Conservation (phyloP, 2,888 invertebrate species). For the Colletes collaris region DNA sequence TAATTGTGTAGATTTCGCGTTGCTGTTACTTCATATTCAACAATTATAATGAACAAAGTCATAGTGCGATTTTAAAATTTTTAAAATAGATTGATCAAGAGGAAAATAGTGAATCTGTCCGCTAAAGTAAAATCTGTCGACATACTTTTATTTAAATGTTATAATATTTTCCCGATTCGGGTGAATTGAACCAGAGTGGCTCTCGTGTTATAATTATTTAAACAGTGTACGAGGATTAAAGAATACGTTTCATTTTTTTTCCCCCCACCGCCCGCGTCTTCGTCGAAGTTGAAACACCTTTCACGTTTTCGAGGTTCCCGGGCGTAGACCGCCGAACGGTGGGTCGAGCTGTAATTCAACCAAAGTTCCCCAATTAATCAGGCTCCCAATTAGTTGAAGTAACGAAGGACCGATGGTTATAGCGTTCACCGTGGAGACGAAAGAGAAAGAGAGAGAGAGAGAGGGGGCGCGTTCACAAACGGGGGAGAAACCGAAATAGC, state of each 20-base stretch:
- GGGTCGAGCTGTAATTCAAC: constrained; percentile 67
- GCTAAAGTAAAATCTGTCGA: too few species aligned
- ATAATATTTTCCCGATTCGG: too few species aligned
- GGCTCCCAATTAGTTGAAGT: constrained; percentile 69
- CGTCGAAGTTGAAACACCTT: constrained; percentile 46
- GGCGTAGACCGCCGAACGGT: constrained; percentile 51
- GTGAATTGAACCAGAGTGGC: too few species aligned
- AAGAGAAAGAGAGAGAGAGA: constrained; percentile 1
- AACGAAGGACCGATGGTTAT: constrained; percentile 66
- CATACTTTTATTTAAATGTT: too few species aligned
- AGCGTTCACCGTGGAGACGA: constrained; percentile 22
- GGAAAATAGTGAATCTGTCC: too few species aligned
- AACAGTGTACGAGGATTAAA: constrained; percentile 2
- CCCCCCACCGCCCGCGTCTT: neutral
- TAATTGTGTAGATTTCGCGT: too few species aligned
- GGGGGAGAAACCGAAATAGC: neutral
- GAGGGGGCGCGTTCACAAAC: neutral
- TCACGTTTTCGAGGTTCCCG: constrained; percentile 62
- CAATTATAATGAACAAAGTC: too few species aligned
- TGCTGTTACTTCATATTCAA: too few species aligned
- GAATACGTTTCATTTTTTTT: constrained; percentile 8
- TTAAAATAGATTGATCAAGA: too few species aligned
- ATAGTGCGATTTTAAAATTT: too few species aligned
- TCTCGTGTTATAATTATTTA: too few species aligned
- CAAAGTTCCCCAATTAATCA: constrained; percentile 75